These are phyloP conservation scores for Rhinolophus sinicus DNA, from an alignment of 2,113 vertebrate genomes.

Conservation along the genomic window DNA sequence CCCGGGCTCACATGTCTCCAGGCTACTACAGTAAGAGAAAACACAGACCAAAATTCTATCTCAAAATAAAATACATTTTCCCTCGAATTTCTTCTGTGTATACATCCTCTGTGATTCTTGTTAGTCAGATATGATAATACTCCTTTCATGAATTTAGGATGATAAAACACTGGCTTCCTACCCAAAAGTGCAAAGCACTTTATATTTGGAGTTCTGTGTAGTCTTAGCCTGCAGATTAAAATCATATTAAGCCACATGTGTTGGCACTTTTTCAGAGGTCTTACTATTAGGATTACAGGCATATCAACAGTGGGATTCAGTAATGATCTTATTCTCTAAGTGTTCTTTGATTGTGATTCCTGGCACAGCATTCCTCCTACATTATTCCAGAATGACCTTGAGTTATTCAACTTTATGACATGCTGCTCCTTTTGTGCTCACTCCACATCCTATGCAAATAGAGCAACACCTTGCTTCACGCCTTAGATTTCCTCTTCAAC, in stretches of 20 bases:
- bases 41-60: not conserved
- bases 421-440: not conserved
- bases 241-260: not conserved
- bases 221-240: not conserved
- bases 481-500: not conserved
- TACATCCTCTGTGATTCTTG: not conserved
- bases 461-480: not conserved
- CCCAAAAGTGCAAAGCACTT: constrained; percentile 15
- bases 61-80: constrained; percentile 9
- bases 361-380: not conserved
- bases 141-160: not conserved
- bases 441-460: constrained; percentile 5
- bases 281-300: not conserved
- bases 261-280: constrained; percentile 34
- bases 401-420: not conserved
- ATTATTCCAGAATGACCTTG: not conserved
- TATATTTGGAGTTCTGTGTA: not conserved
- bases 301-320: not conserved
- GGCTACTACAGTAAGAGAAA: not conserved
- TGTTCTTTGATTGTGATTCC: not conserved
- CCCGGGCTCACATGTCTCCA: not conserved
- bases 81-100: not conserved
- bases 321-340: not conserved
- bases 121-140: not conserved
- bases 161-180: not conserved